Conservation (phyloP, 2,113 vertebrate species). For the Porphyrio hochstetteri region DNA sequence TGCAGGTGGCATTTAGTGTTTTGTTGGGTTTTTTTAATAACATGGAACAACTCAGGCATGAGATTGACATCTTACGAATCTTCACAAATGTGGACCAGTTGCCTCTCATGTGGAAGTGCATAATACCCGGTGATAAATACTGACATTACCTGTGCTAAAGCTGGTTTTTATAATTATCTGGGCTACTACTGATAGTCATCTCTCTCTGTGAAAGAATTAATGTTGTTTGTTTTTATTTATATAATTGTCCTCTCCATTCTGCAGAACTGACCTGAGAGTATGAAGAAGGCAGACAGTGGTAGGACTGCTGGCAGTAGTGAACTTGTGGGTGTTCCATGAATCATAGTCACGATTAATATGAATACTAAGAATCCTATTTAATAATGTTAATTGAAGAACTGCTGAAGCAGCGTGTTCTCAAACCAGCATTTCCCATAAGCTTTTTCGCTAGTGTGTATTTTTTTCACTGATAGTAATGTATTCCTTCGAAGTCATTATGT, state of each 20-base stretch:
- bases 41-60: neutral
- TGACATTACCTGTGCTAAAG: neutral
- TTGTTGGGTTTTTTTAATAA: neutral
- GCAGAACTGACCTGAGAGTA: neutral
- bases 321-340: neutral
- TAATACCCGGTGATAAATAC: neutral
- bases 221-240: neutral
- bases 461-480: neutral
- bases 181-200: neutral
- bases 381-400: neutral
- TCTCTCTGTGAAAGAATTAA: neutral
- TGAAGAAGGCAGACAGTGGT: neutral
- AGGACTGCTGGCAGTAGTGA: neutral
- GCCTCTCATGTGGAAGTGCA: neutral
- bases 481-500: neutral
- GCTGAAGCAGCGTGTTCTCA: neutral
- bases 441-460: neutral
- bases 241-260: neutral
- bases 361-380: neutral
- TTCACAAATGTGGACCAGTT: neutral
- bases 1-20: constrained; percentile 31
- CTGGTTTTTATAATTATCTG: neutral
- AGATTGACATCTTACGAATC: neutral
- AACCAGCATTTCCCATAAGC: neutral
- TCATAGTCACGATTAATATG: neutral